Evolutionary conservation across 2,113 vertebrate genomes (phyloP).

Genomic region (Callithrix jacchus): DNA sequence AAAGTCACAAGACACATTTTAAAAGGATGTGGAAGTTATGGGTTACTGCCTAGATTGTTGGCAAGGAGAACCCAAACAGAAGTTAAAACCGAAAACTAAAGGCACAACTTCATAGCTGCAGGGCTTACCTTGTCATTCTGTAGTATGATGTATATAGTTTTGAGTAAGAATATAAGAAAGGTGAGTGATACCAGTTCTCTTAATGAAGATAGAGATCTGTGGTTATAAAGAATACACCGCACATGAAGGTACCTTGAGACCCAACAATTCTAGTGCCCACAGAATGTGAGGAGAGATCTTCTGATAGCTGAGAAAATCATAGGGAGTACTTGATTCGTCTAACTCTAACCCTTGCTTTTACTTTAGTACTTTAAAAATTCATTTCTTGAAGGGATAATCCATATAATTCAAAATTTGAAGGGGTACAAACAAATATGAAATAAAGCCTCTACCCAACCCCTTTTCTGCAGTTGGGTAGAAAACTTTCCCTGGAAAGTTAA

Average conservation of each 20-base stretch:
- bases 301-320: too few species aligned
- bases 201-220: not conserved
- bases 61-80: not conserved
- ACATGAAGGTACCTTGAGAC: not conserved
- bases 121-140: fast-evolving
- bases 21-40: not conserved
- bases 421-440: not conserved
- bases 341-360: not conserved
- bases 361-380: not conserved
- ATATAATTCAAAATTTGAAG: not conserved
- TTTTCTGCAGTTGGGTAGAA: not conserved
- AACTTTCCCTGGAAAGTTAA: not conserved
- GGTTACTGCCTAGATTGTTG: not conserved
- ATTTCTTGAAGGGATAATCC: not conserved
- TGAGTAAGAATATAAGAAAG: not conserved
- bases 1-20: not conserved
- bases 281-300: not conserved
- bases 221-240: not conserved
- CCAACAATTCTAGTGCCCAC: not conserved
- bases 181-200: not conserved
- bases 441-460: not conserved
- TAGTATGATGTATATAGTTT: fast-evolving
- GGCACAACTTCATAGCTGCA: not conserved
- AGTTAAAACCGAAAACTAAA: not conserved
- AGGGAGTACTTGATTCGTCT: not conserved